Percentiles rank a stretch among this genome's conserved stretches.
These are phyloP conservation scores for Lasioglossum lativentre DNA, from an alignment of 2,888 invertebrate species.

Conservation along the genomic window DNA sequence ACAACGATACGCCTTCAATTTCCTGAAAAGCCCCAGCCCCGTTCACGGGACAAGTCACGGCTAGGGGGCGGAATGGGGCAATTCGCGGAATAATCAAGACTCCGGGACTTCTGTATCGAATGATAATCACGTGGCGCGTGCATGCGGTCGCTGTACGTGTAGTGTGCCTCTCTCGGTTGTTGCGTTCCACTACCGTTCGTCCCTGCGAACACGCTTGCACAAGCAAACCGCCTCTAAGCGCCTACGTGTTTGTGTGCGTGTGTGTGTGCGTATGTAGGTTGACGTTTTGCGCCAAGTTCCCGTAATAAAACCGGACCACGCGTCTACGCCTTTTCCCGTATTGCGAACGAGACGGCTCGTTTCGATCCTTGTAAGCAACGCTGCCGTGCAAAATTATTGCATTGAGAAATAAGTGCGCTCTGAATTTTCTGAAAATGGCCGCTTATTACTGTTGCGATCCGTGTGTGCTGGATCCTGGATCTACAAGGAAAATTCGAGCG, in stretches of 20 bases:
- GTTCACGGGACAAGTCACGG: neutral
- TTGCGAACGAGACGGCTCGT: conserved; percentile 54
- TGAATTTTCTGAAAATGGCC: too few relatives aligned
- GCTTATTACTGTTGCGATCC: neutral
- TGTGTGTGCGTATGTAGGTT: neutral
- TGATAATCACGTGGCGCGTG: conserved; percentile 67
- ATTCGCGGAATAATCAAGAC: conserved; percentile 30
- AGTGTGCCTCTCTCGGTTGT: conserved; percentile 8
- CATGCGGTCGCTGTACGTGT: conserved; percentile 54
- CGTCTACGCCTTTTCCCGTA: conserved; percentile 67
- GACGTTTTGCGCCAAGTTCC: conserved; percentile 53
- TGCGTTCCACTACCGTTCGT: conserved; percentile 8
- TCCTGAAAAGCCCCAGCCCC: neutral
- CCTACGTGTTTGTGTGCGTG: too few relatives aligned
- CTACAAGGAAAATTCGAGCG: too few relatives aligned
- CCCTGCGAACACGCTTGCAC: conserved; percentile 14
- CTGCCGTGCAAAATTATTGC: conserved; percentile 61
- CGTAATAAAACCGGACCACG: conserved; percentile 71
- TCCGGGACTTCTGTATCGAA: conserved; percentile 57
- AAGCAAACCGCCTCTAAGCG: neutral
- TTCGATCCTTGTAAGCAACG: conserved; percentile 67
- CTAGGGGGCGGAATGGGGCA: neutral
- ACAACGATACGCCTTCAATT: conserved; percentile 10
- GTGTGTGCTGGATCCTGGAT: too few relatives aligned
- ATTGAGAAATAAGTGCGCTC: neutral